Base-by-base conservation (phyloP, 2,113 vertebrate genomes). In the Lota lota region DNA sequence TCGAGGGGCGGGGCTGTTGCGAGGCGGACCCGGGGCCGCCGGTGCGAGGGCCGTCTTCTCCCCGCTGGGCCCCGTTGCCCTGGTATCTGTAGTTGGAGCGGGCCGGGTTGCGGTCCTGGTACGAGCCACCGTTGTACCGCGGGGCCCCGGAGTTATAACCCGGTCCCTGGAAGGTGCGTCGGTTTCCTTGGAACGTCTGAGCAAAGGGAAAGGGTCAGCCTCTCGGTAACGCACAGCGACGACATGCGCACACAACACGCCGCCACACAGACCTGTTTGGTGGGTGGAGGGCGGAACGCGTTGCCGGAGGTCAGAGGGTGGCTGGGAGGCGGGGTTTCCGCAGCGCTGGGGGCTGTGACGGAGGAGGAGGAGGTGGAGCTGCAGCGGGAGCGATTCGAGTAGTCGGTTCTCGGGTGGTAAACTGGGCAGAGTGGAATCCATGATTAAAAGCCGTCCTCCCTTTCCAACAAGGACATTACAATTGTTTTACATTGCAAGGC, bases 171-270 rank as follows among this genome's bases (percentile, higher is more conserved):
- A 90, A 92, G 14, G 85, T 88, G 15, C 88, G 87, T 24, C 88
- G 22, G 80, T 87, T 88, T 11, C 87, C 88, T 47, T 88, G 92
- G 76, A 90, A 92, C 68, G 90, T 92, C 94, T 96, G 88, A 16
- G 70, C 69, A n/a, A 19, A 56, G 62, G 70, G 79, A 33, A 33
- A 14, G 7, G 59, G 14, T 22, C 58, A 21, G 57, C 18, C 17
- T 3, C 18, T 8, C 18, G 19, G 20, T 1, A 20, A 60, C n/a
- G 21, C 57, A 59, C 18, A 56, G 24, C 24, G 4, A 24, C 24
- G 4, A 33, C 28, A 33, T 6, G 7, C 28, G 7, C 28, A 33
- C 28, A 33, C 24, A 1, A 28, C 28, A 28, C 28, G 6, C 28
- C 4, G 0, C 0, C 28, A 33, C 24, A 24, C 24, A 24, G 77